Base-by-base conservation (phyloP, 2,888 invertebrate species). In the Maniola hyperantus region DNA sequence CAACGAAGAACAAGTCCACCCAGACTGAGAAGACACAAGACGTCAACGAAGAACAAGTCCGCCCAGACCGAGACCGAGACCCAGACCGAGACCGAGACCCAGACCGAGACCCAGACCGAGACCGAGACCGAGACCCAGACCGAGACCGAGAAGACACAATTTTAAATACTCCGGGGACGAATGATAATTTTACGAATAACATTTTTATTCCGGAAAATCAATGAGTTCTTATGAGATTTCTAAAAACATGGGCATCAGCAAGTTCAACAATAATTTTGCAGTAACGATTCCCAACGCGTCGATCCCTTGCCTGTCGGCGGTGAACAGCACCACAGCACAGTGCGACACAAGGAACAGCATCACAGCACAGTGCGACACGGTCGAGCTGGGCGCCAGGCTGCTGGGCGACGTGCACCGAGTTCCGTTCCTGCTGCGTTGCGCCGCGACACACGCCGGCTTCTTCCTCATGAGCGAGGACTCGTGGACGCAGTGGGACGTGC, bases 341-440 rank as follows among this genome's bases (percentile, higher is more conserved):
- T 8, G 8, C 13, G 8, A 8, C 42, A n/a, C n/a, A n/a, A n/a
- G n/a, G n/a, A n/a, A n/a, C n/a, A 26, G 26, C 26, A 26, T 26
- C 34, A 20, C 20, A 18, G 18, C 48, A 1, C 18, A 8, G 1
- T 54, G 69, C 11, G 83, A 83, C 42, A 75, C 83, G 60, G 53
- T 91, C 68, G 90, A 91, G 61, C 78, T 91, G 59, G 90, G 90
- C 70, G 75, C 89, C 53, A 77, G 79, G 20, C 77, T 91, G 59
- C 76, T 90, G 15, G 90, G 90, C 0, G 84, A 85, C 64, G 79
- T 82, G 51, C 90, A 89, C 73, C 71, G 74, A 64, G 75, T 76
- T 46, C 73, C 71, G 0, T 39, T 87, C 44, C 60, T 78, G 39
- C 70, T 89, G 55, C 71, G 76, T 64, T 85, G 85, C 65, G 71